A percentile compares a stretch with the other conserved stretches of the same genome.
phyloP scores from a whole-genome alignment of 2,113 vertebrate genomes.

The Silurus glanis region DNA sequence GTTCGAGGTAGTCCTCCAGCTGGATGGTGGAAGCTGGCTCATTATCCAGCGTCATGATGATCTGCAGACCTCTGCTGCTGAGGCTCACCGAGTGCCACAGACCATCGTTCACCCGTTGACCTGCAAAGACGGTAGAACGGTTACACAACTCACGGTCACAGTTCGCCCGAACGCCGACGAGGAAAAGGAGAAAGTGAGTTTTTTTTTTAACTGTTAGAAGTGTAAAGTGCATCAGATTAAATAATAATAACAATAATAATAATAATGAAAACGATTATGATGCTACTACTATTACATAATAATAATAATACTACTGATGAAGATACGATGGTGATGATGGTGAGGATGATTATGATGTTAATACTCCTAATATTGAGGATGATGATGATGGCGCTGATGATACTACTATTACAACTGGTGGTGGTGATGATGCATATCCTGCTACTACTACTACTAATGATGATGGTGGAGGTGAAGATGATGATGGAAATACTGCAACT shows the following conservation, averaged over 20 bases:
- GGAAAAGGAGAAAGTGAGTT: neutral
- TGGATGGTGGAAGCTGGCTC: conserved; percentile 76
- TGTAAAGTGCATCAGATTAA: neutral
- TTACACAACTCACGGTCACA: neutral
- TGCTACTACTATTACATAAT: too few species aligned
- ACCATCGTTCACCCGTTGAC: conserved; percentile 84
- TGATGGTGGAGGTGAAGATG: too few species aligned
- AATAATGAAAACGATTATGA: neutral
- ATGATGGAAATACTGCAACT: too few species aligned
- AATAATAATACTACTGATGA: neutral
- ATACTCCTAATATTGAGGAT: too few species aligned
- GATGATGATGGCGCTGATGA: too few species aligned
- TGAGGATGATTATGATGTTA: too few species aligned
- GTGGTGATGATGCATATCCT: too few species aligned
- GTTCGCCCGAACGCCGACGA: neutral
- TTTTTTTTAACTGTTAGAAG: neutral
- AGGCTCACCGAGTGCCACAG: conserved; percentile 90
- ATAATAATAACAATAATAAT: neutral
- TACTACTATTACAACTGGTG: too few species aligned
- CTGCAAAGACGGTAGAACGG: conserved; percentile 61
- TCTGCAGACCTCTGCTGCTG: conserved; percentile 78
- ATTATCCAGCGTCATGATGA: conserved; percentile 82
- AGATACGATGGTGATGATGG: too few species aligned
- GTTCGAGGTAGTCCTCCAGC: conserved; percentile 78
- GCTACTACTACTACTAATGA: too few species aligned